Conservation (phyloP, 1,140 invertebrate species). For the Aphidius gifuensis region DNA sequence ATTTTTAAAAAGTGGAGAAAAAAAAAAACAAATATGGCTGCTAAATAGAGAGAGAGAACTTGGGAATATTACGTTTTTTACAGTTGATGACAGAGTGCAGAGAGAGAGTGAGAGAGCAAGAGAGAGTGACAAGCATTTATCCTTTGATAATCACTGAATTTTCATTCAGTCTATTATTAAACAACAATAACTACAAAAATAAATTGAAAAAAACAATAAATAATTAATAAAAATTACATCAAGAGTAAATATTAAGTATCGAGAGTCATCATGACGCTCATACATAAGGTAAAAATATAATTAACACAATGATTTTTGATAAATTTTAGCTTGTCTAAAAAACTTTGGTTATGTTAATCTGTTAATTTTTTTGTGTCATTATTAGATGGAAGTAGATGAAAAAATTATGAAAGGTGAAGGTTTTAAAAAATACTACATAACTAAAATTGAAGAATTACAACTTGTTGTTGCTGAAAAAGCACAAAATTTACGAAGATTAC, state of each 20-base stretch:
- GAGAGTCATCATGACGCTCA: conserved; percentile 43
- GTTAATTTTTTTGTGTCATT: conserved; percentile 24
- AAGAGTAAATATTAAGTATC: neutral
- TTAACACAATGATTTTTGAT: neutral
- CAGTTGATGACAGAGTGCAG: no score
- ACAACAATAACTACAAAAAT: neutral
- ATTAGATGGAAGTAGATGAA: conserved; percentile 86
- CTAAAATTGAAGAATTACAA: conserved; percentile 96
- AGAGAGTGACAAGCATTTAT: conserved; percentile 23
- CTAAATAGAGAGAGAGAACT: no score
- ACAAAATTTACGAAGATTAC: conserved; percentile 93
- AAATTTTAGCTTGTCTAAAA: neutral
- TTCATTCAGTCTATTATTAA: neutral
- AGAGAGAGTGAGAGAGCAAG: no score
- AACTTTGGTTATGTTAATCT: conserved; percentile 18
- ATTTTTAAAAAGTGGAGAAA: no score
- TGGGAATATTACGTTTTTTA: no score
- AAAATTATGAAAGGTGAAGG: conserved; percentile 73
- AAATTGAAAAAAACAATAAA: neutral
- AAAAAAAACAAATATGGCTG: no score
- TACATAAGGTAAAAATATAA: conserved; percentile 41
- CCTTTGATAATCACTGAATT: neutral
- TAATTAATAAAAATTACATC: neutral
- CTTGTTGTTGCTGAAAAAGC: conserved; percentile 95
- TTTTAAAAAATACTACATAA: conserved; percentile 91